A percentile compares a stretch with the other conserved stretches of the same genome.
Conservation (phyloP, 37 sponge, comb jelly and placozoan genomes). For the Cliona cf. orientalis region DNA sequence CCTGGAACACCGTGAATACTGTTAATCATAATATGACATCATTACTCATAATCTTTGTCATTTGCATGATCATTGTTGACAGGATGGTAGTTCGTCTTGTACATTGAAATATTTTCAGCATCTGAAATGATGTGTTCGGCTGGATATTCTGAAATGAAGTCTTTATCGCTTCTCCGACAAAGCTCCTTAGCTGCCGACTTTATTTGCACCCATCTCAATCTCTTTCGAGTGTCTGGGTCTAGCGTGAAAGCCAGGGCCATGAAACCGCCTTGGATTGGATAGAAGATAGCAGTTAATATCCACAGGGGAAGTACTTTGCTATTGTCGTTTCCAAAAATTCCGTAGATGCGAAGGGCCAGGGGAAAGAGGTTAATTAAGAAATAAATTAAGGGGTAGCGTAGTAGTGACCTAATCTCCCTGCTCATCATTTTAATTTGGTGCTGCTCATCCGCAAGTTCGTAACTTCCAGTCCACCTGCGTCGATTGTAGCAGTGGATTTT, state of each 20-base stretch:
- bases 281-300: conserved; percentile 36
- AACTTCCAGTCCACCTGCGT: neutral
- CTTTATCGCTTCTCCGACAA: neutral
- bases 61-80: conserved; percentile 32
- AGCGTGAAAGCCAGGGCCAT: conserved; percentile 53
- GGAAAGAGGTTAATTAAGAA: conserved; percentile 55
- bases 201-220: conserved; percentile 10
- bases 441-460: neutral
- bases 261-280: conserved; percentile 45
- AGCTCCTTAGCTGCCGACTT: conserved; percentile 11
- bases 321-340: neutral
- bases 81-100: conserved; percentile 24
- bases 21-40: conserved; percentile 66
- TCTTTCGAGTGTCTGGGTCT: conserved; percentile 52
- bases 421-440: neutral
- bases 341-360: conserved; percentile 39
- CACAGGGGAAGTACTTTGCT: conserved; percentile 34
- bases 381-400: conserved; percentile 57
- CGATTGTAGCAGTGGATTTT: neutral
- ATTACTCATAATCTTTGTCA: conserved; percentile 49
- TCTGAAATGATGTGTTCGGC: no score
- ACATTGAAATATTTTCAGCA: no score
- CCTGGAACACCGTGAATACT: neutral
- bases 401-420: conserved; percentile 45
- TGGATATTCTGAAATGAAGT: no score